Evolutionary conservation across 2,888 invertebrate species (phyloP).

Genomic region (Chrysotoxum bicinctum): DNA sequence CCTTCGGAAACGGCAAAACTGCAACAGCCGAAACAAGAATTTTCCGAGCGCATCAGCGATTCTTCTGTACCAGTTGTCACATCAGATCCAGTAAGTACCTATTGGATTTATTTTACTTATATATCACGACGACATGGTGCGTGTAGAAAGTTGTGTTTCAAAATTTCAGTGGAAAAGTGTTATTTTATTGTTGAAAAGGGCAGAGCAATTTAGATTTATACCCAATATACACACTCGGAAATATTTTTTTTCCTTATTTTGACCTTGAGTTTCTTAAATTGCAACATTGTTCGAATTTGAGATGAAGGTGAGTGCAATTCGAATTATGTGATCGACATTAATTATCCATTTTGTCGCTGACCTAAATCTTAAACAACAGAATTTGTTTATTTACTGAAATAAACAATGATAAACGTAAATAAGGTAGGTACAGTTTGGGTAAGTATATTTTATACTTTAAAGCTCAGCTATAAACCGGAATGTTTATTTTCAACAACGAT

Average conservation of each 20-base stretch:
- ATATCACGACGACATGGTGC: slow-evolving; percentile 2
- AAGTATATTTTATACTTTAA: not conserved
- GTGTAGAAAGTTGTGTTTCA: not conserved
- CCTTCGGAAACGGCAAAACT: slow-evolving; percentile 82
- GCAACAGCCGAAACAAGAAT: slow-evolving; percentile 70
- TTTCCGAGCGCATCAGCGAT: slow-evolving; percentile 44
- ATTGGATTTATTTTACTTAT: slow-evolving; percentile 24
- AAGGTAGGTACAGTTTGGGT: not conserved
- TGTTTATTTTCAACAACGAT: not conserved
- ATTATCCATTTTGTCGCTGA: not conserved
- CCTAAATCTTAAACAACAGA: not conserved
- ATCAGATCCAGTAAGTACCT: slow-evolving; percentile 80
- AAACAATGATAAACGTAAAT: not conserved
- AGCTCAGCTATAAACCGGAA: not conserved
- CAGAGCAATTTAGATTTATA: not conserved
- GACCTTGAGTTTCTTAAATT: slow-evolving; percentile 17
- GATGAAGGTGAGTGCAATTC: slow-evolving; percentile 2
- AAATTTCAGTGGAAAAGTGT: not conserved
- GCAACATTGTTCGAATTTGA: not conserved
- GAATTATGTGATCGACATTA: slow-evolving; percentile 2
- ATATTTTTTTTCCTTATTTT: not conserved
- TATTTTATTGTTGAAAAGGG: not conserved
- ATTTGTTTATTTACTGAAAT: not conserved
- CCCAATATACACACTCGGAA: not conserved
- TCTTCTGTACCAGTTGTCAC: slow-evolving; percentile 75